A percentile compares a stretch with the other conserved stretches of the same genome.
These are phyloP conservation scores for Mesodorylaimus sp. DNA, from an alignment of 2,888 invertebrate species.

Conservation along the genomic window DNA sequence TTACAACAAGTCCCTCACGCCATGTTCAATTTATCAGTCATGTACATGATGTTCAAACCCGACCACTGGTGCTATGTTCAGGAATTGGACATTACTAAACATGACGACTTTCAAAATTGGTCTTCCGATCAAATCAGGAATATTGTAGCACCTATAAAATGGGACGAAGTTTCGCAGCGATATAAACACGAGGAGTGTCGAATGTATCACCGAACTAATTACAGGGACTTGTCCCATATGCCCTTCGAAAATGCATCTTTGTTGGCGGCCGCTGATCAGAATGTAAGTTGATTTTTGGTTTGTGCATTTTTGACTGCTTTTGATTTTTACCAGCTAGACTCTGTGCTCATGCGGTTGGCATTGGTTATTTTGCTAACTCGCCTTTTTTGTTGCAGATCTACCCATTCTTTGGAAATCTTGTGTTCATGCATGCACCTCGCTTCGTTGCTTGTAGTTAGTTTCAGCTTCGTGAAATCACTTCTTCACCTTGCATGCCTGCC, in stretches of 20 bases:
- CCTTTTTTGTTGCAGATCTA: too few species aligned
- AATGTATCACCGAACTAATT: conserved; percentile 18
- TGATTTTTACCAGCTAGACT: too few species aligned
- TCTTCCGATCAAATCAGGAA: conserved; percentile 4
- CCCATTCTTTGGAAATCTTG: too few species aligned
- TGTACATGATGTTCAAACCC: conserved; percentile 29
- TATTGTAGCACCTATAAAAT: not conserved
- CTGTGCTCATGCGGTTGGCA: too few species aligned
- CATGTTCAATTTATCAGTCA: conserved; percentile 28
- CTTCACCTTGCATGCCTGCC: too few species aligned
- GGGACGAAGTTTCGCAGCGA: not conserved
- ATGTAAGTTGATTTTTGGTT: too few species aligned
- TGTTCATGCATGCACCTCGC: too few species aligned
- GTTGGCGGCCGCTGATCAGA: not conserved
- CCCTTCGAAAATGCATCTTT: conserved; percentile 19
- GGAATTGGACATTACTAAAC: too few species aligned
- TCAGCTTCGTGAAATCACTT: too few species aligned
- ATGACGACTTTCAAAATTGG: conserved; percentile 2
- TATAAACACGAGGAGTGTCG: not conserved
- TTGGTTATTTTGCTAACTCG: too few species aligned
- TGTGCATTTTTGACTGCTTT: too few species aligned
- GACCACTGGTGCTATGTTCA: conserved; percentile 28
- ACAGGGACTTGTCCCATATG: conserved; percentile 20
- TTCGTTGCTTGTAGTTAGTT: too few species aligned
- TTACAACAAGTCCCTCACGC: conserved; percentile 29